phyloP scores from a whole-genome alignment of 2,797 vertebrate species.

The Enteromius anoplus region DNA sequence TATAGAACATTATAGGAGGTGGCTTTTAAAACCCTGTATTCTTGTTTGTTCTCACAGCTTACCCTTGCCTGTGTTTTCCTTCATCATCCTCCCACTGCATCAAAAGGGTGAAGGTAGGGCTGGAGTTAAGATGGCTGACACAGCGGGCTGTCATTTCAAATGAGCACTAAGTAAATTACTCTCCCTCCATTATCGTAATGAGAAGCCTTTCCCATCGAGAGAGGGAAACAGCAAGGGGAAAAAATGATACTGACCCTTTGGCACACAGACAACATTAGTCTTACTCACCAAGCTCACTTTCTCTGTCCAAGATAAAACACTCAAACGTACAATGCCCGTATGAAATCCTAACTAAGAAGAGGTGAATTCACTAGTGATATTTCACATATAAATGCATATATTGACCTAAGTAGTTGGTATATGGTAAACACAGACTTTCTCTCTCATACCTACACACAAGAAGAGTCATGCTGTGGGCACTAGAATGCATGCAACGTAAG shows the following conservation, averaged over 20 bases:
- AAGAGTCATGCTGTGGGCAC: slow-evolving; percentile 60
- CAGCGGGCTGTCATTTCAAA: slow-evolving; percentile 76
- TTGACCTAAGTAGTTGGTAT: slow-evolving; percentile 43
- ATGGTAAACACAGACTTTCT: slow-evolving; percentile 33
- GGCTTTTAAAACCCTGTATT: slow-evolving; percentile 54
- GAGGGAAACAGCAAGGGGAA: slow-evolving; percentile 39
- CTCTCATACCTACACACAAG: slow-evolving; percentile 26
- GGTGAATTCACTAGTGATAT: slow-evolving; percentile 49
- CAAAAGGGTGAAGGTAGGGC: slow-evolving; percentile 57
- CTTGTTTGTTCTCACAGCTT: slow-evolving; percentile 37
- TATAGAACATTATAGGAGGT: slow-evolving; percentile 41
- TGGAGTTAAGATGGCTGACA: slow-evolving; percentile 71
- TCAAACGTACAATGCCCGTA: slow-evolving; percentile 47
- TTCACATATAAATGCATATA: slow-evolving; percentile 54
- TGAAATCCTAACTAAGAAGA: slow-evolving; percentile 38
- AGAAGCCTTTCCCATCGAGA: slow-evolving; percentile 67
- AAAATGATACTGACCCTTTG: slow-evolving; percentile 56
- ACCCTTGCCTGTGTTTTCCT: slow-evolving; percentile 44
- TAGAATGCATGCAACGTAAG: slow-evolving; percentile 55
- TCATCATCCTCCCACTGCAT: slow-evolving; percentile 55
- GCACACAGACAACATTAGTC: slow-evolving; percentile 60
- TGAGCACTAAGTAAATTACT: slow-evolving; percentile 79
- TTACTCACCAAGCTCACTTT: slow-evolving; percentile 43
- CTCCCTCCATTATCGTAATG: slow-evolving; percentile 78
- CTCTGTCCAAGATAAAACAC: slow-evolving; percentile 38